Evolutionary conservation across 2,113 vertebrate species (phyloP).

Genomic region (Strigops habroptila): DNA sequence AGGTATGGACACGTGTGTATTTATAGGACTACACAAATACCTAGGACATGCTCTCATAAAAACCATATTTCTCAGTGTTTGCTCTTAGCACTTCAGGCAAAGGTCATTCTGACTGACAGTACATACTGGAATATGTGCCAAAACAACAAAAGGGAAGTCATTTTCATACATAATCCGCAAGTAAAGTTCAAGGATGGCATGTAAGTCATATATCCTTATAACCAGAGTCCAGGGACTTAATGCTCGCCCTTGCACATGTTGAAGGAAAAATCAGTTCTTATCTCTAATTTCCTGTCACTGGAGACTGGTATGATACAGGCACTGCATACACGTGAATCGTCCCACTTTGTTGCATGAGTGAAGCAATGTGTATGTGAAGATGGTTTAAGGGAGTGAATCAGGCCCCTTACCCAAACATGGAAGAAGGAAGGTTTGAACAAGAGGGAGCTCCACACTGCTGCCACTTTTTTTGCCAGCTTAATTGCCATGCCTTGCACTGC

Average conservation of each 20-base stretch:
- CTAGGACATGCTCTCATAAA: neutral
- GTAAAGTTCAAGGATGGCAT: neutral
- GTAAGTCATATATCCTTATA: neutral
- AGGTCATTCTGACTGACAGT: neutral
- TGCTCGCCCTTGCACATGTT: neutral
- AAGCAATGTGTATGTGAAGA: neutral
- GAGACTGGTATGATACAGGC: rapidly evolving
- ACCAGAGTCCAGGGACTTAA: neutral
- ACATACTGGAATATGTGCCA: neutral
- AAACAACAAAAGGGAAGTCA: neutral
- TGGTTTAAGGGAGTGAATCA: neutral
- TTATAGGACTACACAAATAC: neutral
- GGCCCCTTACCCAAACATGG: neutral
- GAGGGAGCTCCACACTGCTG: neutral
- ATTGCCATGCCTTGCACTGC: neutral
- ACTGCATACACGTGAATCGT: rapidly evolving
- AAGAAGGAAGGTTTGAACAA: constrained; percentile 24
- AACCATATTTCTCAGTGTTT: neutral
- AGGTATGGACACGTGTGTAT: neutral
- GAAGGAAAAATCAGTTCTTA: neutral
- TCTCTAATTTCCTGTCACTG: neutral
- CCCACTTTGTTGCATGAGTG: neutral
- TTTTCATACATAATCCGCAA: neutral
- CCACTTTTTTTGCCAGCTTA: neutral
- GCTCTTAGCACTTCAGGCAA: neutral